Evolutionary conservation across 2,113 vertebrate species (phyloP).

Genomic region (Larimichthys polyactis): DNA sequence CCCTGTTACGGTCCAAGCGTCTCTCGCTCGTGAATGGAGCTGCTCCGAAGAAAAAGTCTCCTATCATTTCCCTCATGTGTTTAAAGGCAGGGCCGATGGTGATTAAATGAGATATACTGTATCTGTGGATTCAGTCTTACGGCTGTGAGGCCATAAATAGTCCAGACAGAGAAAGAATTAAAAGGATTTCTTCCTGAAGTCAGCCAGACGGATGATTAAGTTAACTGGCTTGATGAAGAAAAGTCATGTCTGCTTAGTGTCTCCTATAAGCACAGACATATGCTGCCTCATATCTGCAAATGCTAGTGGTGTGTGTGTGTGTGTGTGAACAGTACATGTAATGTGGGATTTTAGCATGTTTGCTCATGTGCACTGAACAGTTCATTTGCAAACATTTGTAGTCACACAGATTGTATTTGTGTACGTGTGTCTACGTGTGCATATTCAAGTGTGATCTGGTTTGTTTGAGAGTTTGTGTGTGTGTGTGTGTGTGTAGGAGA

Average conservation of each 20-base stretch:
- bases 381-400: conserved; percentile 23
- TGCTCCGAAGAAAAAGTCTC: conserved; percentile 21
- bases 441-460: background rate
- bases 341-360: background rate
- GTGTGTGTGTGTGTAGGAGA: background rate
- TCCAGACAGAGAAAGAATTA: conserved; percentile 33
- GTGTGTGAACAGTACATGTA: conserved; percentile 1
- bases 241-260: conserved; percentile 65
- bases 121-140: background rate
- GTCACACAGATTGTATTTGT: conserved; percentile 4
- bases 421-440: background rate
- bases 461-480: background rate
- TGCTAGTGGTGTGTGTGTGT: conserved; percentile 20
- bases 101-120: conserved; percentile 15
- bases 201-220: conserved; percentile 59
- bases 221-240: conserved; percentile 61
- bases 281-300: conserved; percentile 56
- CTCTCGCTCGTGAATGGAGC: conserved; percentile 39
- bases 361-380: conserved; percentile 36
- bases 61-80: background rate
- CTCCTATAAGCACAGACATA: conserved; percentile 54
- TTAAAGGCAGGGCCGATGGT: background rate
- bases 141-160: conserved; percentile 8
- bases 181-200: conserved; percentile 44
- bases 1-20: conserved; percentile 35